Evolutionary conservation across 2,113 vertebrate species (phyloP), one percentile per base, ranked within the genome.

Genomic region (Fregata magnificens): DNA sequence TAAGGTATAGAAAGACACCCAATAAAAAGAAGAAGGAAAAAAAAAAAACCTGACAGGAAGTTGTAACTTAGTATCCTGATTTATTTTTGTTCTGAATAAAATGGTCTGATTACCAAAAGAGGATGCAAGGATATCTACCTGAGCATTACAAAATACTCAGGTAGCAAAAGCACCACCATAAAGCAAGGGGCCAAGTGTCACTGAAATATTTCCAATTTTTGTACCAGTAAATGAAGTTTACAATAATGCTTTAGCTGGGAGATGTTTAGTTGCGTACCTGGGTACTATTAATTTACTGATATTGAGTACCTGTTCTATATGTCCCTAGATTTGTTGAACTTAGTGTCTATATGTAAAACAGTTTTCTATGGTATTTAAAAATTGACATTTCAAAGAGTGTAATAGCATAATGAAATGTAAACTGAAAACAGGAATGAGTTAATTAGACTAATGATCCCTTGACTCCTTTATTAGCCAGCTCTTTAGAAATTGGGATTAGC

Each of bases 371-470:
- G 95, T 91, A 96, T 97, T 97, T 97, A 96, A 97, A 97, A 97
- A 97, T 84, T 92, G 96, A 96, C 92, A 95, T 98, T 97, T 97
- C 92, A 53, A 94, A 91, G 97, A 96, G 94, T 96, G 97, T 96
- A 97, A 96, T 97, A 81, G 97, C 96, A 96, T 97, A 97, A 98
- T 97, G 97, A 97, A 97, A 97, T 96, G 96, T 97, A 98, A 98
- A 97, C 96, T 96, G 87, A 97, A 97, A 98, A 83, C 94, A 97
- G 94, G 95, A 96, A 98, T 96, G 96, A 98, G 96, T 98, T 98
- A 97, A 97, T 97, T 97, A 98, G 97, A 97, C 95, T 97, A 98
- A 98, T 98, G 97, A 98, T 98, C 96, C 96, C 95, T 97, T 97
- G 96, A 97, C 97, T 97, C 93, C 95, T 97, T 97, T 98, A 97